Evolutionary conservation across 2,797 vertebrate genomes (phyloP).

Genomic region (Sebastes cheni): DNA sequence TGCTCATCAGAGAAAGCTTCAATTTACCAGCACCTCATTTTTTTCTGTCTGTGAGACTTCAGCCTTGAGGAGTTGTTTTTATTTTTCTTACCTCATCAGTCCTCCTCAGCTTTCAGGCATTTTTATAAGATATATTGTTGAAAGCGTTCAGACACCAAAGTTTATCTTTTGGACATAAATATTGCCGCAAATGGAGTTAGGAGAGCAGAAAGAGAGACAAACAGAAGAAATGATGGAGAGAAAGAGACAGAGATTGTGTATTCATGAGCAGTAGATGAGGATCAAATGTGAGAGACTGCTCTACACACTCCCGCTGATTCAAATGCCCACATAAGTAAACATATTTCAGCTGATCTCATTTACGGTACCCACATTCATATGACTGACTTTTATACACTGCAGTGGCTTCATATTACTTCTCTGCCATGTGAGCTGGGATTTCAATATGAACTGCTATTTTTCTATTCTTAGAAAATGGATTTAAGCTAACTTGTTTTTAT

Average conservation of each 20-base stretch:
- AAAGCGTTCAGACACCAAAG: background rate
- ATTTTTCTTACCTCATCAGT: slow-evolving; percentile 9
- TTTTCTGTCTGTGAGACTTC: slow-evolving; percentile 1
- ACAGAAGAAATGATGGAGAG: background rate
- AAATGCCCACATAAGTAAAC: background rate
- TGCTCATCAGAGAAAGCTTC: slow-evolving; percentile 24
- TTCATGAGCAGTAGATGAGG: slow-evolving; percentile 7
- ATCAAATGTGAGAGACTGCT: background rate
- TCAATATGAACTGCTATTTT: background rate
- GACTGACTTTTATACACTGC: background rate
- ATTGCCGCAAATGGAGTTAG: background rate
- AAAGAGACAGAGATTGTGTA: background rate
- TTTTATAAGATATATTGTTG: slow-evolving; percentile 1
- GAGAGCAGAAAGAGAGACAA: background rate
- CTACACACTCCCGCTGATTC: background rate
- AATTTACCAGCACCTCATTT: background rate
- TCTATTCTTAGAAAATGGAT: background rate
- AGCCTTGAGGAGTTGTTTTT: slow-evolving; percentile 21
- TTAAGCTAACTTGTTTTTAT: background rate
- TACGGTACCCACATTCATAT: background rate
- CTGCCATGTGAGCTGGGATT: background rate
- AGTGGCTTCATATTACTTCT: background rate
- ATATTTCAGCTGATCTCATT: background rate
- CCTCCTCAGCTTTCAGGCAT: background rate
- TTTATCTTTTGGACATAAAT: slow-evolving; percentile 28